Evolutionary conservation across 2,888 invertebrate genomes (phyloP), one percentile per base, ranked within the genome.

Genomic region (Andrena dorsata): DNA sequence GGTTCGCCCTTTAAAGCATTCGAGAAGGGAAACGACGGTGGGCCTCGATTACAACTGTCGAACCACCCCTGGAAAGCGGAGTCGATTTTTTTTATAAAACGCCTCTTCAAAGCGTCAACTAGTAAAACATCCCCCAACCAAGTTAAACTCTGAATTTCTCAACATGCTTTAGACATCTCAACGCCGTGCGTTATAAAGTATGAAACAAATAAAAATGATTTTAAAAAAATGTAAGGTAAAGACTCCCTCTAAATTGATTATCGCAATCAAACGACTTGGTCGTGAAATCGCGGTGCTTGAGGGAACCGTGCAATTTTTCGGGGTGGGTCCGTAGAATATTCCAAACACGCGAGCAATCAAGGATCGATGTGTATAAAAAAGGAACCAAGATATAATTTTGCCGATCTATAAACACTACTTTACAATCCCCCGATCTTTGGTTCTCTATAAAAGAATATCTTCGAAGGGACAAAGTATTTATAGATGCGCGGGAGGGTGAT

Each of bases 1-100:
- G 6, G 8, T 53, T 66, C 5, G 13, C 53, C 71, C 71, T 80
- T 71, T 66, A 61, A 80, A 76, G 71, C 66, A 63, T 61, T 70
- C 63, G 8, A 28, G 23, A 20, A 23, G 2, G 13, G 60, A n/a
- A 26, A 10, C 7, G n/a, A 58, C 2, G 10, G 10, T 23, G 2
- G n/a, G 13, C 6, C 16, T 53, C n/a, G 30, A 63, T 53, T 26
- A 28, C 8, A n/a, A 7, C 16, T 30, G n/a, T n/a, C 16, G 0
- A 20, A 10, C n/a, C 23, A 23, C 10, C 10, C 23, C 10, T 10
- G 23, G 3, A 8, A 1, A 56, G 10, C 1, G 26, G 23, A 26
- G 10, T 26, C 10, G 1, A 23, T n/a, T 8, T 56, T 8, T 20
- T 51, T 8, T 8, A 41, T 16, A 20, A 51, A 51, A 28, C 30